Base-by-base conservation (phyloP, 2,888 invertebrate genomes). In the Scaptomyza cyrtandrae region DNA sequence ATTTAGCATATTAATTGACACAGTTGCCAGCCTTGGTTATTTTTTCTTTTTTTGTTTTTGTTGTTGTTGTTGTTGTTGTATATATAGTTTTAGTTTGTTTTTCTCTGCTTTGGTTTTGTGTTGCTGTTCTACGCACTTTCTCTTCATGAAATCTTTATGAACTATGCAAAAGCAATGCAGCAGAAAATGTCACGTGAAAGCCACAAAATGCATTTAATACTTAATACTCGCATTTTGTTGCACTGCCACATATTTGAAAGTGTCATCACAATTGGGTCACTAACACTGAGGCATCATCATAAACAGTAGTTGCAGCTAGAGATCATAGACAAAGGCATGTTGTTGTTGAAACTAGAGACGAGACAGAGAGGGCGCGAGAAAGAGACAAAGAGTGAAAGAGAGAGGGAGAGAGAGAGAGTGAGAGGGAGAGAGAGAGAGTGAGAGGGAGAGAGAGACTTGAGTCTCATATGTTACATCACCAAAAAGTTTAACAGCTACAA, bases 1-100 rank as follows among this genome's bases (percentile, higher is more conserved):
- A 88, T 84, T 84, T 88, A 84, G 83, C 88, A 88, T 84, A 84
- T 84, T 88, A 84, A 84, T 88, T 84, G 83, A 88, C 83, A 84
- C 82, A 84, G 85, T 86, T 84, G 88, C 79, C 39, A 39, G 39
- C 39, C 39, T 39, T 39, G 39, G 39, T 52, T 45, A 33, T 14
- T 39, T 63, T 10, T 67, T 49, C 2, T 33, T 55, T 9, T 67
- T 44, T 0, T 7, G 13, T 19, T 48, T 13, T 29, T 35, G 24
- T 53, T 1, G 9, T 31, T 48, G 37, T 35, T 69, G 49, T 69
- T 57, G 76, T 67, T 58, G 78, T 75, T 75, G 0, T 6, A 6
- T 29, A 6, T 29, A 29, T n/a, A n/a, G 13, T 52, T 45, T 27
- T 19, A 43, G 57, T 13, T 67, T 48, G 9, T 19, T 55, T 9